Evolutionary conservation across 2,888 invertebrate genomes (phyloP), one percentile per base, ranked within the genome.

Genomic region (Zootermopsis nevadensis): DNA sequence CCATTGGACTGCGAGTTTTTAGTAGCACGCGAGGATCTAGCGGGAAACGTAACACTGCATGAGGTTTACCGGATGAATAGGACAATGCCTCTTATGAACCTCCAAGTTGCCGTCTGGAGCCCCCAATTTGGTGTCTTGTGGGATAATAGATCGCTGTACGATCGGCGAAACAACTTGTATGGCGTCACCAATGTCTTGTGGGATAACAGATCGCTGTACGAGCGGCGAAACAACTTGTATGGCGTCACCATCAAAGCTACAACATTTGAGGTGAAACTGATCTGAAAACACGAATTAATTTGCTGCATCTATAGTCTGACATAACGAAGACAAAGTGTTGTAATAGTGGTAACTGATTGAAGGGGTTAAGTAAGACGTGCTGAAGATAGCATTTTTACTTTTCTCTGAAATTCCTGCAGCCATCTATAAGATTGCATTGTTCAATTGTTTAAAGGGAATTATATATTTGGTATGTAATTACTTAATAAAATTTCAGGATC

Each of bases 1-100:
- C 83, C 83, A 12, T 82, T 83, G n/a, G 72, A 83, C 72, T 83
- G 83, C 72, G 77, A 77, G 79, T 82, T 81, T 35, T 48, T 82
- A 33, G 77, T 79, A 27, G 83, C 77, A 30, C 77, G 66, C n/a
- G 66, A 77, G 30, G 42, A 30, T 22, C 10, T 33, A 24, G 31
- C 53, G 3, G 48, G 30, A 19, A 33, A 4, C 12, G 66, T 81
- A 27, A 35, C 31, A 8, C 38, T 83, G 12, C 42, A 38, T 10
- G 83, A 83, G 53, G 42, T 82, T 15, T 83, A 79, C 69, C 30
- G 35, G 24, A 55, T 77, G 1, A 31, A 48, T 35, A 33, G 35
- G 30, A 76, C 48, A n/a, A 69, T 69, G 6, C 66, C 76, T 30
- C 27, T 82, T 33, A n/a, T 0, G 31, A 67, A n/a, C 30, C 19